Base-by-base conservation (phyloP, 2,113 vertebrate genomes). In the Condylura cristata region DNA sequence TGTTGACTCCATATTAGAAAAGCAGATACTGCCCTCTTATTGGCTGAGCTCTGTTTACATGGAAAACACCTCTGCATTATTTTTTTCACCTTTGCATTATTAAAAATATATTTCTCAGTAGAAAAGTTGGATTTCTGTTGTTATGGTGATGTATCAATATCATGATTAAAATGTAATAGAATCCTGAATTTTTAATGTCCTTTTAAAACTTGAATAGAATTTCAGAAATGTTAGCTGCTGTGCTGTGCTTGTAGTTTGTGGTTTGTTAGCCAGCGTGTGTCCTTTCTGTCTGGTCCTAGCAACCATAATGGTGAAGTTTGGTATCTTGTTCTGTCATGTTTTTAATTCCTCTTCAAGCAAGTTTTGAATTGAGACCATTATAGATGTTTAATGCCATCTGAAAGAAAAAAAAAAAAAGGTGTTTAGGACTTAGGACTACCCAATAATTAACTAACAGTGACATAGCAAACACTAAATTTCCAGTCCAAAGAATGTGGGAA, bases 361-460 rank as follows among this genome's bases (percentile, higher is more conserved):
- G 72, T 41, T 89, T 78, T 86, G 92, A 80, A 72, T 61, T 76
- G 28, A 95, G 74, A 88, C 51, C 63, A 37, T 90, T 85, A 63
- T 3, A 74, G 56, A 84, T 80, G 53, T 60, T 68, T 65, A 41
- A 61, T 80, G 75, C 30, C 61, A 34, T 88, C 63, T 84, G 61
- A 82, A 16, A 90, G 46, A 84, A 82, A 75, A 79, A n/a, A 79
- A n/a, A 41, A 44, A 74, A 26, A 56, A 39, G 39, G 26, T 39
- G n/a, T 89, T 87, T 63, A 91, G 66, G 51, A 66, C 4, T 87
- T 63, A 91, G 66, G 51, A 66, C 4, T 58, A n/a, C 41, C 44
- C 14, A 70, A 32, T 56, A 81, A 71, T 94, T 56, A 48, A 18
- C 39, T 75, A 82, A 63, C 53, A 61, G 58, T 37, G 51, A n/a